Percentiles rank a stretch among this genome's conserved stretches.
phyloP scores from a whole-genome alignment of 2,797 vertebrate species.

The Otus scops region DNA sequence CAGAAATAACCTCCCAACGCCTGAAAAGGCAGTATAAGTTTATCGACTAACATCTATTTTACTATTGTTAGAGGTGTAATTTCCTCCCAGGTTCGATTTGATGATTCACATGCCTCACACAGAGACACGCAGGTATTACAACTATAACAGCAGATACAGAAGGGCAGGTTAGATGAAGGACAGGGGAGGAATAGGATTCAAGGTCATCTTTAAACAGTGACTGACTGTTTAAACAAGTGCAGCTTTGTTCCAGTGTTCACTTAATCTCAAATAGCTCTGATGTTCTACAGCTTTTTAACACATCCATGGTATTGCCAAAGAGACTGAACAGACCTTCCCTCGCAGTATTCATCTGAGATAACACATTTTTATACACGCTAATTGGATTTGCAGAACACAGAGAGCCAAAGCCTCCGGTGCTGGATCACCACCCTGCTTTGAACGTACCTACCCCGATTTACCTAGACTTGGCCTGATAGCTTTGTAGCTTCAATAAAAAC shows the following conservation, averaged over 20 bases:
- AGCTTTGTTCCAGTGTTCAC: not conserved
- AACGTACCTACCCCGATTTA: rapidly evolving
- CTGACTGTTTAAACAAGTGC: not conserved
- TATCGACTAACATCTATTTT: not conserved
- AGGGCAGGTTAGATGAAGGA: not conserved
- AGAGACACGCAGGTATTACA: not conserved
- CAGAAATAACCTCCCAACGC: not conserved
- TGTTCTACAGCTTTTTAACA: not conserved
- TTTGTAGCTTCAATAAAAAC: not conserved
- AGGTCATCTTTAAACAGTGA: not conserved
- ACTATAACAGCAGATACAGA: not conserved
- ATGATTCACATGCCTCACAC: not conserved
- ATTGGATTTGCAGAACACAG: not conserved
- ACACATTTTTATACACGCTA: rapidly evolving
- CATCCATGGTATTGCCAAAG: not conserved
- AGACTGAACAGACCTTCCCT: not conserved
- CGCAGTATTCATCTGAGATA: rapidly evolving
- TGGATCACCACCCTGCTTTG: not conserved
- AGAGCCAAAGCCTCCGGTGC: not conserved
- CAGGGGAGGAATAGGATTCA: not conserved
- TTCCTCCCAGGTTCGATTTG: not conserved
- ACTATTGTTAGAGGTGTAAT: not conserved
- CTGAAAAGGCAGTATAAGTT: not conserved
- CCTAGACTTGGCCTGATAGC: not conserved
- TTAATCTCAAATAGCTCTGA: not conserved